These are phyloP conservation scores for Ectobius pallidus DNA, from an alignment of 2,888 invertebrate genomes.

Conservation along the genomic window DNA sequence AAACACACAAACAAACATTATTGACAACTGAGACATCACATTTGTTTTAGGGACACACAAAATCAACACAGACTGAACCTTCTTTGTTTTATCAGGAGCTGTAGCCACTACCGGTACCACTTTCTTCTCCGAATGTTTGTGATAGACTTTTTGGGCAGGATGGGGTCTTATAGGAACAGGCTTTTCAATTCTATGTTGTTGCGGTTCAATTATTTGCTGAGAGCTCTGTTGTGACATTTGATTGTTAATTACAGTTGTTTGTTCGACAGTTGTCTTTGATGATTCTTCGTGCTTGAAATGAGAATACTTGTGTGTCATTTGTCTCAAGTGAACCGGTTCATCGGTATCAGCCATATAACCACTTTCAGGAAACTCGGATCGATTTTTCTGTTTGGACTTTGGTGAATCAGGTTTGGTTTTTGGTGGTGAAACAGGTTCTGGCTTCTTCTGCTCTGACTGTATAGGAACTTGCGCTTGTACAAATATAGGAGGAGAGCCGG, in stretches of 20 bases:
- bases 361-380: slow-evolving; percentile 57
- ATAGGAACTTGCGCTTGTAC: slow-evolving; percentile 49
- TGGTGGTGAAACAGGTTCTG: slow-evolving; percentile 44
- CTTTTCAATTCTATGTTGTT: slow-evolving; percentile 38
- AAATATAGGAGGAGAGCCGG: slow-evolving; percentile 55
- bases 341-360: slow-evolving; percentile 76
- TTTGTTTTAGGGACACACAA: not conserved
- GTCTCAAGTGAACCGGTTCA: slow-evolving; percentile 57
- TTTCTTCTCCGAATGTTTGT: slow-evolving; percentile 40
- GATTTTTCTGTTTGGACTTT: slow-evolving; percentile 58
- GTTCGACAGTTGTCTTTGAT: slow-evolving; percentile 47
- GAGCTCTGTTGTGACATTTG: slow-evolving; percentile 35
- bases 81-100: slow-evolving; percentile 30
- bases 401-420: slow-evolving; percentile 58
- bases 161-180: slow-evolving; percentile 34
- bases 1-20: not conserved
- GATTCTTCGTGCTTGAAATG: slow-evolving; percentile 49
- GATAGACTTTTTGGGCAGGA: slow-evolving; percentile 33
- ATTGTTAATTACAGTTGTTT: slow-evolving; percentile 45
- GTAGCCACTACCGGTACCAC: slow-evolving; percentile 15
- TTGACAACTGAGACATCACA: not conserved
- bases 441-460: slow-evolving; percentile 41
- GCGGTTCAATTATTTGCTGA: slow-evolving; percentile 9
- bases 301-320: slow-evolving; percentile 49
- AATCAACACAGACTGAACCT: slow-evolving; percentile 17